phyloP scores from a whole-genome alignment of 2,113 vertebrate genomes.

The Motacilla tschutschensis region DNA sequence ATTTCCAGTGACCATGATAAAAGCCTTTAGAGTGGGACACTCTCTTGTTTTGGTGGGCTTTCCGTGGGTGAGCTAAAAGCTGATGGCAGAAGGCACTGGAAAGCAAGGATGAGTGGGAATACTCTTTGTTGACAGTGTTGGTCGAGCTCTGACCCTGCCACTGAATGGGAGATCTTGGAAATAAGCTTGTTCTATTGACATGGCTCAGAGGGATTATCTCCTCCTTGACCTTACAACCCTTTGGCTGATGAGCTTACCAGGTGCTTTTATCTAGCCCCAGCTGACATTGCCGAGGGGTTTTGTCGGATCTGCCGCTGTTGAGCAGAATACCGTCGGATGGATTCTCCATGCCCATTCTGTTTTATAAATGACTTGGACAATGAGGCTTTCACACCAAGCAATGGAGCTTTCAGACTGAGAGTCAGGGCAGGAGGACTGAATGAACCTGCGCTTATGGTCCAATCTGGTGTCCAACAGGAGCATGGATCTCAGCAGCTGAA shows the following conservation, averaged over 20 bases:
- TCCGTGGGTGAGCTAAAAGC: neutral
- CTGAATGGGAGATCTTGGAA: conserved; percentile 32
- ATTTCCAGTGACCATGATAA: neutral
- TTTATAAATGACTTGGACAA: conserved; percentile 43
- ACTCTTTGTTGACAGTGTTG: neutral
- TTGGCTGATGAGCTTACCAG: conserved; percentile 58
- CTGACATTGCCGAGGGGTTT: conserved; percentile 45
- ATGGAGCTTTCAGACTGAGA: conserved; percentile 19
- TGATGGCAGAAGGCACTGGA: neutral
- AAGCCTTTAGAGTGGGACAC: neutral
- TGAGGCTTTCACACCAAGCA: conserved; percentile 44
- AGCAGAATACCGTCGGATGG: conserved; percentile 32
- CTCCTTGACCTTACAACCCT: conserved; percentile 64
- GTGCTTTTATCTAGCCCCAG: conserved; percentile 61
- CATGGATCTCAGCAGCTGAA: conserved; percentile 1
- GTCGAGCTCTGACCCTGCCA: conserved; percentile 6
- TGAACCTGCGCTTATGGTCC: neutral
- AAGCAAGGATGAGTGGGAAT: neutral
- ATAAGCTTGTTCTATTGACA: conserved; percentile 56
- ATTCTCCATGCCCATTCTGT: conserved; percentile 58
- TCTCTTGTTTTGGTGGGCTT: neutral
- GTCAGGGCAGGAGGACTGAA: conserved; percentile 2
- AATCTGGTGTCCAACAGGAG: neutral
- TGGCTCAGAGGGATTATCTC: conserved; percentile 53
- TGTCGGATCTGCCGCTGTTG: conserved; percentile 39